phyloP scores from a whole-genome alignment of 2,113 vertebrate genomes.

The Chiloscyllium plagiosum region DNA sequence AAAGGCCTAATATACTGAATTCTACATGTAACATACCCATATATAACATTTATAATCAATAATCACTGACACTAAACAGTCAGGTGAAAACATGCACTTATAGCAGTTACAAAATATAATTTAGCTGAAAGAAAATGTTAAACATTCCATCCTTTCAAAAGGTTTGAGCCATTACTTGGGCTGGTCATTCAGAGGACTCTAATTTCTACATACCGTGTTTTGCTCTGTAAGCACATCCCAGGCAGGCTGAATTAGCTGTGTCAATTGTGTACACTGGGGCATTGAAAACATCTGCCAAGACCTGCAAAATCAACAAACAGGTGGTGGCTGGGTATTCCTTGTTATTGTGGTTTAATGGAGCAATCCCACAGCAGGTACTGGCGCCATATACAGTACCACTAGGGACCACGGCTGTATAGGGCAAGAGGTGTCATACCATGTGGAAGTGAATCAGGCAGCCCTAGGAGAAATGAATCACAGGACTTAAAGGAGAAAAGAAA shows the following conservation, averaged over 20 bases:
- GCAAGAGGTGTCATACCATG: constrained; percentile 44
- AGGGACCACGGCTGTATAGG: constrained; percentile 39
- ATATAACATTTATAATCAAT: not conserved
- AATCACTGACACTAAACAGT: not conserved
- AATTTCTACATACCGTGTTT: constrained; percentile 68
- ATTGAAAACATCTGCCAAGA: constrained; percentile 82
- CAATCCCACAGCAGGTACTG: constrained; percentile 3
- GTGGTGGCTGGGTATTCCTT: not conserved
- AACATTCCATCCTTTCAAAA: not conserved
- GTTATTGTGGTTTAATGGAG: not conserved
- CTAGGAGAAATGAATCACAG: constrained; percentile 18
- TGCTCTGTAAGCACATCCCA: constrained; percentile 86
- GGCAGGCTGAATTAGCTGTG: constrained; percentile 77
- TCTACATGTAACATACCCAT: not conserved
- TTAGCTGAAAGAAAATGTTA: not conserved
- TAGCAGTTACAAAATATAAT: not conserved
- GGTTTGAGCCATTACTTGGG: not conserved
- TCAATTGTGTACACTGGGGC: constrained; percentile 79
- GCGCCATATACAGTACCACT: constrained; percentile 3
- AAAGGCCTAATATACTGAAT: no score
- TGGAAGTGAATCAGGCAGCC: constrained; percentile 40
- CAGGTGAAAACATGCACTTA: not conserved
- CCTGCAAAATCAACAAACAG: constrained; percentile 54
- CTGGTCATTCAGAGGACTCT: not conserved
- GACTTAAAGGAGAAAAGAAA: not conserved